Base-by-base conservation (phyloP, 2,113 vertebrate genomes). In the Blennius ocellaris region DNA sequence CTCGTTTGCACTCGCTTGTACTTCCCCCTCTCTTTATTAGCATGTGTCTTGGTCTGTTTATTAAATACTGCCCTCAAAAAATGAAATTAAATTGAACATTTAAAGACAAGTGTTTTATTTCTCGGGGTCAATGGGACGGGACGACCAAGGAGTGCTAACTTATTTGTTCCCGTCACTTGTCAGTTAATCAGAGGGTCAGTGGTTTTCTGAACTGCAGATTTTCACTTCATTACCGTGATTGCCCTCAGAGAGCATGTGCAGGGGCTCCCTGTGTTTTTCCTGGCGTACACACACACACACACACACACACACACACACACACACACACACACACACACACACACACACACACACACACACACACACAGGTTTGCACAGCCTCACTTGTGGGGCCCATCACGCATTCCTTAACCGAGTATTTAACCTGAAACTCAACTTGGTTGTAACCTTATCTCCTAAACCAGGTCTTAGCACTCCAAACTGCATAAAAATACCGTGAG, bases 191-290 rank as follows among this genome's bases (percentile, higher is more conserved):
- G 53, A 14, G 36, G 55, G 77, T 84, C 74, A 78, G 76, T 73
- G 78, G 61, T 74, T 84, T 84, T 73, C 63, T 87, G 73, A 90
- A 83, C 81, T 53, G 53, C 60, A 81, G 62, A 85, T 76, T 85
- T 86, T 83, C 70, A 86, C 80, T 90, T 84, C 78, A 87, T 89
- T 87, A 87, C 69, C 67, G 53, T 83, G 84, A 87, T 80, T 76
- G 76, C 56, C 61, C 69, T 64, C 36, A 89, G 76, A 82, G 74
- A 72, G 77, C 57, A 63, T 54, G 73, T 70, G 65, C 21, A 63
- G 78, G 78, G 67, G 61, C 70, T 80, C 49, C 41, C 58, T 37
- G 72, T 80, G 76, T 80, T 78, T 82, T 76, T 55, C 58, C 67
- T 80, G 40, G 45, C 51, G 51, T 11, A 60, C 55, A 69, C 51